Evolutionary conservation across 1,140 invertebrate species (phyloP).

Genomic region (Zaprionus gabonicus): DNA sequence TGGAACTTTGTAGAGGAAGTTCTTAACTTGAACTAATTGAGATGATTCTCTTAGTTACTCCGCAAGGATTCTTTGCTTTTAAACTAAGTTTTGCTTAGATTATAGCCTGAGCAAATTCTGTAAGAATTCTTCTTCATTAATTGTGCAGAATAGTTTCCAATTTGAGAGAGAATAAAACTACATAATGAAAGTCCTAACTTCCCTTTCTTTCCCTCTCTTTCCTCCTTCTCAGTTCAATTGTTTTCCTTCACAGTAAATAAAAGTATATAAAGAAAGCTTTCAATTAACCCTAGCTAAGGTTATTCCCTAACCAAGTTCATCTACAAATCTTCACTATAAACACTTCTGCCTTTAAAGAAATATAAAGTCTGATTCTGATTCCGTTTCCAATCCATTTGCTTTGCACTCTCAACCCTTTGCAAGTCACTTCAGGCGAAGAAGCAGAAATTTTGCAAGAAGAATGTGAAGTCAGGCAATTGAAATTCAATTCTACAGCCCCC

Average conservation of each 20-base stretch:
- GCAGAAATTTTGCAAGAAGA: background rate
- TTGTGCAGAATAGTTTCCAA: background rate
- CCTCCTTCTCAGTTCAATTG: too few relatives aligned
- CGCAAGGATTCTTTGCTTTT: background rate
- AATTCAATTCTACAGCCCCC: slow-evolving; percentile 52
- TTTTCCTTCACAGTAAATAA: too few relatives aligned
- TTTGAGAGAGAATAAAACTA: slow-evolving; percentile 6
- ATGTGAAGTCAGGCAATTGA: slow-evolving; percentile 48
- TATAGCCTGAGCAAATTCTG: too few relatives aligned
- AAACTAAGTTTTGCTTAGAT: too few relatives aligned
- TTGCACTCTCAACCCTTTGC: background rate
- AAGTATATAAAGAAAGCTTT: too few relatives aligned
- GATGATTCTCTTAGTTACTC: too few relatives aligned
- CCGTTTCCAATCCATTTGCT: background rate
- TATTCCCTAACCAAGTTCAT: too few relatives aligned
- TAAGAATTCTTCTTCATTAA: too few relatives aligned
- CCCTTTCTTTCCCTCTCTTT: too few relatives aligned
- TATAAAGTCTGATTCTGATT: background rate
- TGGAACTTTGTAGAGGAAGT: too few relatives aligned
- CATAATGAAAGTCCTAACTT: background rate
- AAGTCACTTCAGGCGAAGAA: background rate
- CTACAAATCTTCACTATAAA: background rate
- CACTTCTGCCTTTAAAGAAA: background rate
- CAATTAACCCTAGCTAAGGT: too few relatives aligned
- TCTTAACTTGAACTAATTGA: too few relatives aligned